Conservation (phyloP, 2,797 vertebrate species). For the Pelodytes ibericus region DNA sequence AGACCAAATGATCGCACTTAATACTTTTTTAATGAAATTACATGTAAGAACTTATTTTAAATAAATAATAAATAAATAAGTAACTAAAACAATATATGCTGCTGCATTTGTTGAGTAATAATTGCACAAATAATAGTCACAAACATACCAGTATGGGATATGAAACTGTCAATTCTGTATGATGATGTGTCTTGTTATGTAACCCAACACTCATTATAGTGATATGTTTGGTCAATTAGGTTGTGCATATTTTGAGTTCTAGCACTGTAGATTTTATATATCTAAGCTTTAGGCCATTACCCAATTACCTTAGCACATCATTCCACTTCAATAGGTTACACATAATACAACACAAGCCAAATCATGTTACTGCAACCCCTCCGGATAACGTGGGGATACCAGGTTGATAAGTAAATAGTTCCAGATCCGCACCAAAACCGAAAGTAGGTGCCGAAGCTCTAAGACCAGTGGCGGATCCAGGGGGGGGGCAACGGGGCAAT, state of each 20-base stretch:
- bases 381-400: too few species aligned
- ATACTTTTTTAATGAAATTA: neutral
- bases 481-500: too few species aligned
- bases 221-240: constrained; percentile 2
- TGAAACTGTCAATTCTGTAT: neutral
- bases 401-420: too few species aligned
- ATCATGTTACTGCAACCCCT: too few species aligned
- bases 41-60: neutral
- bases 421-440: too few species aligned
- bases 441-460: too few species aligned
- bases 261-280: constrained; percentile 7
- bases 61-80: neutral
- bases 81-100: too few species aligned
- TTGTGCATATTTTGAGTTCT: neutral
- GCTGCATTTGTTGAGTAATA: neutral
- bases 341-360: too few species aligned
- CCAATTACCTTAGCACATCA: neutral
- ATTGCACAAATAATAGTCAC: neutral
- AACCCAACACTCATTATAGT: constrained; percentile 12
- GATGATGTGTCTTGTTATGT: neutral
- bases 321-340: too few species aligned
- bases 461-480: too few species aligned
- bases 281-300: neutral
- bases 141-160: neutral
- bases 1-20: neutral